Conservation (phyloP, 2,113 vertebrate species). For the Chionomys nivalis region DNA sequence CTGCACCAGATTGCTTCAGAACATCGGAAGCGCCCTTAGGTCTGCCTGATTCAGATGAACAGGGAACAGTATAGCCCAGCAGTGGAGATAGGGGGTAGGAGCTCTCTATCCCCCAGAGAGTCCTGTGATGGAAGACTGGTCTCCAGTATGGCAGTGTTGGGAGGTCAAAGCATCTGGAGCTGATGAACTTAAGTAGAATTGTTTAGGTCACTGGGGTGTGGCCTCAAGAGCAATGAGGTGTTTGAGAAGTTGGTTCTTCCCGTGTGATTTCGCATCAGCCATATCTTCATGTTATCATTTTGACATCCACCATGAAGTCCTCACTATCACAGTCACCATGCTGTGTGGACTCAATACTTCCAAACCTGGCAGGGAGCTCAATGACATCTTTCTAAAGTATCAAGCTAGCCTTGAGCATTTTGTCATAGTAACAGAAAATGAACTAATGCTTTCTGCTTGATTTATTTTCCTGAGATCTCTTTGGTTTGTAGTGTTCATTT, state of each 20-base stretch:
- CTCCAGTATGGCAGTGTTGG: not conserved
- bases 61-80: not conserved
- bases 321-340: not conserved
- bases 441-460: not conserved
- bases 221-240: not conserved
- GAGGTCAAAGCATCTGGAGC: not conserved
- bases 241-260: not conserved
- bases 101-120: no score
- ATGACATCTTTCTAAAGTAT: not conserved
- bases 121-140: not conserved
- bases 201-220: not conserved
- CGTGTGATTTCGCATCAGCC: fast-evolving
- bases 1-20: not conserved
- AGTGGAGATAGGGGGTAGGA: not conserved
- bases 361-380: not conserved
- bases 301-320: not conserved
- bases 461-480: not conserved
- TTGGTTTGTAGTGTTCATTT: not conserved
- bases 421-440: not conserved
- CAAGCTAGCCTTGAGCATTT: not conserved
- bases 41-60: not conserved
- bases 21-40: not conserved
- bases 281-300: not conserved
- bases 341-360: not conserved
- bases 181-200: not conserved